Conservation (phyloP, 2,888 invertebrate species). For the Pheosia gnoma region DNA sequence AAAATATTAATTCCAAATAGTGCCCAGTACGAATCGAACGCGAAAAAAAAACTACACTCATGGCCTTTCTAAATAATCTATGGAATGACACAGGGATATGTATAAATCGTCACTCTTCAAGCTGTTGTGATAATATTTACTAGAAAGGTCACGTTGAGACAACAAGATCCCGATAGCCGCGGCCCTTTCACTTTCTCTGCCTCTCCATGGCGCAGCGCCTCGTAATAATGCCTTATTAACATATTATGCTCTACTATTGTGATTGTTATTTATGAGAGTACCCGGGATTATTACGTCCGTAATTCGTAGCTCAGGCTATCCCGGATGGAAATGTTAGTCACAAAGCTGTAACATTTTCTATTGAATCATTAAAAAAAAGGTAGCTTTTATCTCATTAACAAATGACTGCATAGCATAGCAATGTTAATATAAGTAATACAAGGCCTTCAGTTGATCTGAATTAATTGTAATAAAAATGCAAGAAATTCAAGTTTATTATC, state of each 20-base stretch:
- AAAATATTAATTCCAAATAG: too few relatives aligned
- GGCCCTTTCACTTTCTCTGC: slow-evolving; percentile 50
- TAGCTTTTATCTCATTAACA: too few relatives aligned
- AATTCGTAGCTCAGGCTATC: too few relatives aligned
- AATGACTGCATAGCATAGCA: too few relatives aligned
- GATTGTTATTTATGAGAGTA: neutral
- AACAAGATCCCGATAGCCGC: slow-evolving; percentile 14
- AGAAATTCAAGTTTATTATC: slow-evolving; percentile 18
- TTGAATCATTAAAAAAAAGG: too few relatives aligned
- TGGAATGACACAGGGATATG: neutral
- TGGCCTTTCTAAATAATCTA: too few relatives aligned
- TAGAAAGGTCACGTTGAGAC: slow-evolving; percentile 12
- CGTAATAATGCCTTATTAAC: slow-evolving; percentile 50
- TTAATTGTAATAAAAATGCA: slow-evolving; percentile 22
- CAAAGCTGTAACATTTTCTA: too few relatives aligned
- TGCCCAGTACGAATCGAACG: too few relatives aligned
- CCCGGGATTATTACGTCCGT: too few relatives aligned
- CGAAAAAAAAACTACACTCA: too few relatives aligned
- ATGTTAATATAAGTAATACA: slow-evolving; percentile 12
- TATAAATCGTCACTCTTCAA: neutral
- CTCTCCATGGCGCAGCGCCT: slow-evolving; percentile 44
- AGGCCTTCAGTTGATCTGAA: slow-evolving; percentile 21
- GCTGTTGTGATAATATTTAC: too few relatives aligned
- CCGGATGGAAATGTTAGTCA: too few relatives aligned
- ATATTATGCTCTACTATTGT: slow-evolving; percentile 18